Evolutionary conservation across 2,888 invertebrate genomes (phyloP), one percentile per base, ranked within the genome.

Genomic region (Caenorhabditis imperialis): DNA sequence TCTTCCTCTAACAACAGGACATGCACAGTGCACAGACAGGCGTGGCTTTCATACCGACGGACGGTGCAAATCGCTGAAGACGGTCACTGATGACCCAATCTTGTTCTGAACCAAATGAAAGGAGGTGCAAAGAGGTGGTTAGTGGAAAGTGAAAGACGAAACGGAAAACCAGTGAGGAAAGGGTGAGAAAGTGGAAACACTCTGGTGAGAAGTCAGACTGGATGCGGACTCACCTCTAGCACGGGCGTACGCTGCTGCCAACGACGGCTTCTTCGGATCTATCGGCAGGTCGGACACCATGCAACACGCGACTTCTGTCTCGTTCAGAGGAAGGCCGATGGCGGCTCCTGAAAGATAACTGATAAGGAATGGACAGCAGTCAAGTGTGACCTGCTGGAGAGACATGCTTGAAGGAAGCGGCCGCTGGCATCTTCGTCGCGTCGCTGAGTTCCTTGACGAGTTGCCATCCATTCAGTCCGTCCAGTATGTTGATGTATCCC

Each of bases 391-490:
- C 83, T 45, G 98, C 97, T 0, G 98, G 98, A 25, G 96, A 96
- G 6, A 98, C 97, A 88, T 99, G 98, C 88, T 99, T 99, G 89
- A 99, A 98, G 65, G 96, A 97, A 0, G 96, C 92, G 0, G 98
- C 96, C 0, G 90, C 89, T 0, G 97, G 95, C 27, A 95, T 88
- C 4, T 92, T 91, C 7, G 96, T 89, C 0, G 94, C 93, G 45
- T 90, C 89, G 85, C 92, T 93, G 71, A 99, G 89, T 88, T 99
- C 98, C 74, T 91, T 92, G 0, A 99, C 98, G 67, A 99, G 90
- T 88, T 99, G 98, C 93, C 96, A 99, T 0, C 94, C 97, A 89
- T 99, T 99, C 1, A 99, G 90, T 0, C 96, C 97, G 89, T 99
- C 98, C 86, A 96, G 95, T 3, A 99, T 91, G 89, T 99, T 99